Evolutionary conservation across 1,140 invertebrate genomes (phyloP).

Genomic region (Macrostomum lignano): DNA sequence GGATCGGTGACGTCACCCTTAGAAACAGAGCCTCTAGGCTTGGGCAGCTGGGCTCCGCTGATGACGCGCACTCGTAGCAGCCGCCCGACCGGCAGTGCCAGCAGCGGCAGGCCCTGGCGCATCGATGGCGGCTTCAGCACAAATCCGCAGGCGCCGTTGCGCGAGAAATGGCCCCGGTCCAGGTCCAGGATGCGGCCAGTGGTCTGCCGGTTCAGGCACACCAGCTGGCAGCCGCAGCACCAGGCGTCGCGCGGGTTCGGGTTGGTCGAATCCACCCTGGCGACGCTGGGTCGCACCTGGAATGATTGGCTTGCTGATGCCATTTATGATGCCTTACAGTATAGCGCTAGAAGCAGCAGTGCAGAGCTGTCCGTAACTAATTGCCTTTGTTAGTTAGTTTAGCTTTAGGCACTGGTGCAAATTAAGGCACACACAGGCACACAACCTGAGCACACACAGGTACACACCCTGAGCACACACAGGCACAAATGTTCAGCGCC

Average conservation of each 20-base stretch:
- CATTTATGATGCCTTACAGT: too few relatives aligned
- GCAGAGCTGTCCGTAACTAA: too few relatives aligned
- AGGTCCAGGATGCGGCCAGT: conserved; percentile 31
- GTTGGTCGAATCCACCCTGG: conserved; percentile 33
- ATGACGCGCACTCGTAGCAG: conserved; percentile 29
- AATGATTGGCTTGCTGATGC: too few relatives aligned
- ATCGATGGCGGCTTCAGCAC: conserved; percentile 39
- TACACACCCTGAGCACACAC: too few relatives aligned
- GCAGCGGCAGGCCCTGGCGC: too few relatives aligned
- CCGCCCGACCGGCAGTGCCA: too few relatives aligned
- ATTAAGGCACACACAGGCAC: too few relatives aligned
- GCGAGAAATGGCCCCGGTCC: conserved; percentile 33
- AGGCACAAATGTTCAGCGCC: too few relatives aligned
- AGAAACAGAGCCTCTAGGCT: conserved; percentile 34
- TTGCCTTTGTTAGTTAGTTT: too few relatives aligned
- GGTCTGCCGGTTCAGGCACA: conserved; percentile 35
- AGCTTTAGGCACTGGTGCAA: too few relatives aligned
- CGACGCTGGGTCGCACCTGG: conserved; percentile 32
- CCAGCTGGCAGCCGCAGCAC: conserved; percentile 34
- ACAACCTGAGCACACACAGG: too few relatives aligned
- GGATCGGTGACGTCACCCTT: conserved; percentile 36
- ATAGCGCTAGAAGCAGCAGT: too few relatives aligned
- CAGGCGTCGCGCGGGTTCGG: conserved; percentile 34
- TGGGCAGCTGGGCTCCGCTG: conserved; percentile 36
- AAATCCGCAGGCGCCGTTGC: conserved; percentile 39